Evolutionary conservation across 2,113 vertebrate genomes (phyloP).

Genomic region (Dicrurus megarhynchus): DNA sequence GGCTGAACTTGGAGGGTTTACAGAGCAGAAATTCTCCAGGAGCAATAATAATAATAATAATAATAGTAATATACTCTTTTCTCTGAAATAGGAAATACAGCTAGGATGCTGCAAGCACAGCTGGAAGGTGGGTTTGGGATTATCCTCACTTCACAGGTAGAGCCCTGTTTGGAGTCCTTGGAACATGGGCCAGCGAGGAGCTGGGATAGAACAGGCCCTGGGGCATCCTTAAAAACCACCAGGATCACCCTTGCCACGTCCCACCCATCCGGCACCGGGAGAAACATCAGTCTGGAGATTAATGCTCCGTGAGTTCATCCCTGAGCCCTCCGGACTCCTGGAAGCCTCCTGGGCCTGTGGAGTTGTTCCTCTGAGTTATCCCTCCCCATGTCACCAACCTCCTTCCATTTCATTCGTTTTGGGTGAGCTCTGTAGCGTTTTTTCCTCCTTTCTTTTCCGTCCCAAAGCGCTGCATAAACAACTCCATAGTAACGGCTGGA

Average conservation of each 20-base stretch:
- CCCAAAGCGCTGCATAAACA: not conserved
- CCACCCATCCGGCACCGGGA: not conserved
- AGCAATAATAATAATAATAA: not conserved
- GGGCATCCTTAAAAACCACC: not conserved
- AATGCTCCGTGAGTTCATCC: not conserved
- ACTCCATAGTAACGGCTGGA: not conserved
- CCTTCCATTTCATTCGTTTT: not conserved
- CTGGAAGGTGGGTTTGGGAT: not conserved
- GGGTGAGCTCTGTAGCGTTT: not conserved
- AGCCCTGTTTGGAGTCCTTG: not conserved
- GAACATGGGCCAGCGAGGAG: not conserved
- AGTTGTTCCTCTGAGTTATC: not conserved
- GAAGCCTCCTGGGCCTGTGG: not conserved
- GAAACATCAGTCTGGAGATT: not conserved
- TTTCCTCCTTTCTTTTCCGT: not conserved
- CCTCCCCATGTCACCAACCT: not conserved
- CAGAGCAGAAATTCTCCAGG: not conserved
- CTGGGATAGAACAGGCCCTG: not conserved
- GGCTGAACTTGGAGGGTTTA: not conserved
- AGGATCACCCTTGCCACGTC: not conserved
- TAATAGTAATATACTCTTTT: not conserved
- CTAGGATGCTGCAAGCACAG: not conserved
- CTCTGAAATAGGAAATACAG: not conserved
- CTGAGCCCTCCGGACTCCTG: not conserved
- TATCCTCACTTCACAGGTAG: not conserved